Evolutionary conservation across 2,797 vertebrate species (phyloP), one percentile per base, ranked within the genome.

Genomic region (Mastacembelus armatus): DNA sequence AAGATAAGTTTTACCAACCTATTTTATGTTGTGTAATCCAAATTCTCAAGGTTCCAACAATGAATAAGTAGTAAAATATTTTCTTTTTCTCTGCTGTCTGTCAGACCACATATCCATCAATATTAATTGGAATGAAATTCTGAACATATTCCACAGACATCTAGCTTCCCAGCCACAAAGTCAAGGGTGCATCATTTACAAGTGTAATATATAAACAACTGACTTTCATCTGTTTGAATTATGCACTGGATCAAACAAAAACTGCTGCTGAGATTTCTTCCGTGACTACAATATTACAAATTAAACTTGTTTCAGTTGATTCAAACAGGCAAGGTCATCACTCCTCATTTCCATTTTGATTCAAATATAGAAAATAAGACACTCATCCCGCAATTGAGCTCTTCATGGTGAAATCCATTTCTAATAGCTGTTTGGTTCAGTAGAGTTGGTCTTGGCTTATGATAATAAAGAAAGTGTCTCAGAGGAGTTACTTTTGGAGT

Each of bases 261-360:
- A 68, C 71, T 42, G 50, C 49, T 69, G 68, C 16, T 30, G 45
- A 81, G 85, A 91, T 90, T 86, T 83, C 71, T 75, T 78, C 71
- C 22, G 0, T 72, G 57, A 51, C 32, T 40, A 74, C 81, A 84
- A 84, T 62, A 74, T 42, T 42, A 60, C 67, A 84, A 82, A 89
- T 83, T 82, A 76, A 84, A 76, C 77, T 78, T 70, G 68, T 85
- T 81, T 77, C 43, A 71, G 40, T 67, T 80, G 75, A 86, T 81
- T 84, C 60, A 35, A 59, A 32, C 55, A 63, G 39, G 65, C 32
- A 83, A 78, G 85, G 82, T 85, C 89, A 87, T 85, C 85, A 62
- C 30, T 85, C 66, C 84, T 88, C 76, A 91, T 91, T 91, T 88
- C 81, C 82, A 88, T 88, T 91, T 85, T 88, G 77, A 89, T 87